These are phyloP conservation scores for Trachelus iudaicus DNA, from an alignment of 2,888 invertebrate species.

Conservation along the genomic window DNA sequence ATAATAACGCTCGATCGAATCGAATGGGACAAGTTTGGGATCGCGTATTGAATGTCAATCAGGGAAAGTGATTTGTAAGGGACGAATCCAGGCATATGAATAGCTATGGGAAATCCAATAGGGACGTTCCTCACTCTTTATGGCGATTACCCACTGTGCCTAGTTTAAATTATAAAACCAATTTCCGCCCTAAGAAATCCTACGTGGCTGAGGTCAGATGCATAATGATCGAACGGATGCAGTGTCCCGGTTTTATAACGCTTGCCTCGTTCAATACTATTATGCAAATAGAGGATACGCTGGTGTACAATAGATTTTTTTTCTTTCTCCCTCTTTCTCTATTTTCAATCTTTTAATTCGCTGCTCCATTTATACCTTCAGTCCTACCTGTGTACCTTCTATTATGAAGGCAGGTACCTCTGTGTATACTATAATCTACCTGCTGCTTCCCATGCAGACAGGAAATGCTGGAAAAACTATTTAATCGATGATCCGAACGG, in stretches of 20 bases:
- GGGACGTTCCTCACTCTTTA: conserved; percentile 25
- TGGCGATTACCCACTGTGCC: conserved; percentile 27
- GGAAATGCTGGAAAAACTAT: conserved; percentile 13
- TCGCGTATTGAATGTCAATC: conserved; percentile 63
- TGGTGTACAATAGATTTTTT: conserved; percentile 26
- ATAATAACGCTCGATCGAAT: conserved; percentile 41
- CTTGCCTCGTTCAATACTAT: conserved; percentile 4
- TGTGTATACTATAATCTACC: not conserved
- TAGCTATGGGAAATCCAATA: conserved; percentile 26
- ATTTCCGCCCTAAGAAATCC: conserved; percentile 49
- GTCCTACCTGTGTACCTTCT: not conserved
- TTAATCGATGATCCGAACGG: conserved; percentile 24
- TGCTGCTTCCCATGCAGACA: conserved; percentile 1
- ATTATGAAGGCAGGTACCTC: not conserved
- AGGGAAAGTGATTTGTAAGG: conserved; percentile 63
- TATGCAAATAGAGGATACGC: conserved; percentile 39
- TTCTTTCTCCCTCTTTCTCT: not conserved
- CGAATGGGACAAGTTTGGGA: conserved; percentile 43
- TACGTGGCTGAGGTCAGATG: conserved; percentile 20
- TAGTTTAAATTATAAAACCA: conserved; percentile 57
- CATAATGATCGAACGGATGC: conserved; percentile 54
- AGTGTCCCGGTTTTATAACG: conserved; percentile 38
- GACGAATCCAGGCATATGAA: conserved; percentile 14
- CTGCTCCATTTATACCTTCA: not conserved
- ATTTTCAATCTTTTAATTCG: not conserved